A percentile compares a stretch with the other conserved stretches of the same genome.
phyloP scores from a whole-genome alignment of 2,888 invertebrate species.

The Chelonus formosanus region DNA sequence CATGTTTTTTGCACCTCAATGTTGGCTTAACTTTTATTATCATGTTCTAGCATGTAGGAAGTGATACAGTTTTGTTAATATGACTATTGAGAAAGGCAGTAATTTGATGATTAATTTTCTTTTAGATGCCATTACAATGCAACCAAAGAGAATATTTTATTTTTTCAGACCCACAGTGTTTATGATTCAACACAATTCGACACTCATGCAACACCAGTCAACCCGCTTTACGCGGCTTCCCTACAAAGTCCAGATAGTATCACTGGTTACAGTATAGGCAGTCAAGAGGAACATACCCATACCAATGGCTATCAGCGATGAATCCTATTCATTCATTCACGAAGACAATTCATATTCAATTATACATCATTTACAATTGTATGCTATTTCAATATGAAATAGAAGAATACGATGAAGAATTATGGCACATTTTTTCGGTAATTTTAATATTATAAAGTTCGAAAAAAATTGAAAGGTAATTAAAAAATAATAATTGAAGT shows the following conservation, averaged over 20 bases:
- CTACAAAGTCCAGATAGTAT: conserved; percentile 78
- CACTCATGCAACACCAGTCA: conserved; percentile 72
- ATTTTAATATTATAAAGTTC: too few relatives aligned
- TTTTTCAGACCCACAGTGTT: conserved; percentile 74
- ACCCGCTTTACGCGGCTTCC: conserved; percentile 75
- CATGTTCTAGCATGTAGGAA: too few relatives aligned
- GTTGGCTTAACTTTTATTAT: too few relatives aligned
- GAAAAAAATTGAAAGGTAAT: too few relatives aligned
- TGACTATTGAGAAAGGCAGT: too few relatives aligned
- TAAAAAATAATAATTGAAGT: background rate
- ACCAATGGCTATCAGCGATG: conserved; percentile 62
- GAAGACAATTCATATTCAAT: background rate
- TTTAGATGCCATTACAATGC: conserved; percentile 32
- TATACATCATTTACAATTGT: too few relatives aligned
- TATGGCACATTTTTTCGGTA: too few relatives aligned
- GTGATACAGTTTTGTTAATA: too few relatives aligned
- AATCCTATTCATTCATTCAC: conserved; percentile 36
- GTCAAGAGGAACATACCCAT: conserved; percentile 57
- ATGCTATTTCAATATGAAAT: too few relatives aligned
- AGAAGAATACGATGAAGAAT: too few relatives aligned
- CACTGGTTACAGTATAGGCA: conserved; percentile 69
- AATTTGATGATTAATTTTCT: background rate
- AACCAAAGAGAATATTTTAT: conserved; percentile 41
- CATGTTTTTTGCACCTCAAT: too few relatives aligned
- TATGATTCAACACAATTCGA: conserved; percentile 79